Percentiles rank a stretch among this genome's conserved stretches.
phyloP scores from a whole-genome alignment of 1,140 invertebrate genomes.

The Hylyphantes graminicola region DNA sequence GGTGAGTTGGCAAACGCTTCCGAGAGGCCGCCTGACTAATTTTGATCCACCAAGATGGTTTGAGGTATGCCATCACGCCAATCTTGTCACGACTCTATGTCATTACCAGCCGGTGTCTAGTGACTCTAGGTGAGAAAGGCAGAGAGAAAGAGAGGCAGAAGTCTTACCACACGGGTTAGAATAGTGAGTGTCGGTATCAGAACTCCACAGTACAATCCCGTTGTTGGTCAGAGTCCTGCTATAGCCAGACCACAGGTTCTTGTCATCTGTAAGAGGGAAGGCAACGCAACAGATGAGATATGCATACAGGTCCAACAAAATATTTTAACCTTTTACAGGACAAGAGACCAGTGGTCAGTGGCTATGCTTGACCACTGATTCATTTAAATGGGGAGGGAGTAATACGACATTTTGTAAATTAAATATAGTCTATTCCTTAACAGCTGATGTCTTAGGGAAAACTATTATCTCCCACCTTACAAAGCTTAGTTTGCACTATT shows the following conservation, averaged over 20 bases:
- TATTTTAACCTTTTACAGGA: constrained; percentile 47
- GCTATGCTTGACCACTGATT: constrained; percentile 44
- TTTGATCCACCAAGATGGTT: too few relatives aligned
- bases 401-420: too few relatives aligned
- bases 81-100: too few relatives aligned
- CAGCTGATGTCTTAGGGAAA: too few relatives aligned
- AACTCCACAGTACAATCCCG: constrained; percentile 59
- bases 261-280: constrained; percentile 60
- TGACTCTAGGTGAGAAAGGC: background rate
- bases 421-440: too few relatives aligned
- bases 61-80: too few relatives aligned
- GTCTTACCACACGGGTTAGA: constrained; percentile 60
- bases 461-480: too few relatives aligned
- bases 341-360: constrained; percentile 55
- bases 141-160: constrained; percentile 29
- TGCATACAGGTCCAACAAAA: background rate
- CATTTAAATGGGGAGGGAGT: constrained; percentile 1
- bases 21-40: too few relatives aligned
- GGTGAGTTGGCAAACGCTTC: too few relatives aligned
- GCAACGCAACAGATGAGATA: background rate
- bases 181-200: constrained; percentile 59
- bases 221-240: constrained; percentile 61
- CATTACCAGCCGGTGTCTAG: too few relatives aligned
- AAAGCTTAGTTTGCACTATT: too few relatives aligned
- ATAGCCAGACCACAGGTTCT: constrained; percentile 61